Evolutionary conservation across 1,140 invertebrate species (phyloP).

Genomic region (Papilio glaucus): DNA sequence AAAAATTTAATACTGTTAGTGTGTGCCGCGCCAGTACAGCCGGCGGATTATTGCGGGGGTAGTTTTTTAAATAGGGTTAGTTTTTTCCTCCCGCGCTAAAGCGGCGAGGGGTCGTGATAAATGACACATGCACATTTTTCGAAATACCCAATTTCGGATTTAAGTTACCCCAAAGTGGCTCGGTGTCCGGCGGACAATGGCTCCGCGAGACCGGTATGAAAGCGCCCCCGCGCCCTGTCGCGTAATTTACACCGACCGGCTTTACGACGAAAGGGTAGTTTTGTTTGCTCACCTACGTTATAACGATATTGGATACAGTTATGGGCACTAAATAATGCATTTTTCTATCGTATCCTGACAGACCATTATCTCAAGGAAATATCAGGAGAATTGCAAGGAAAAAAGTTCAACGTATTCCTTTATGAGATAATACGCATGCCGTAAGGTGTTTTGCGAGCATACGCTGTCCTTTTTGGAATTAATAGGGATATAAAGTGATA

Average conservation of each 20-base stretch:
- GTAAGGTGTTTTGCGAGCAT: background rate
- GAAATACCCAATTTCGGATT: conserved; percentile 85
- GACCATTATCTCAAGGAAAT: conserved; percentile 62
- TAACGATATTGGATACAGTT: conserved; percentile 65
- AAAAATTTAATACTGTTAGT: conserved; percentile 82
- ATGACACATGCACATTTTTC: conserved; percentile 84
- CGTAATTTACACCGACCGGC: conserved; percentile 72
- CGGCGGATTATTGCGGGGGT: conserved; percentile 72
- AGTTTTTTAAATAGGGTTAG: conserved; percentile 82
- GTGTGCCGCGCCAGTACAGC: conserved; percentile 62
- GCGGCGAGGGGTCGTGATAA: conserved; percentile 78
- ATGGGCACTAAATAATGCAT: conserved; percentile 76
- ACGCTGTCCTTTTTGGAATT: background rate
- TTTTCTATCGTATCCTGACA: conserved; percentile 63
- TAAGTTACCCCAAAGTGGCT: conserved; percentile 84
- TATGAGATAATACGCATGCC: conserved; percentile 45
- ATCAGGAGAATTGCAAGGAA: conserved; percentile 58
- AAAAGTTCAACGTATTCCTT: conserved; percentile 46
- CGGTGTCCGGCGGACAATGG: conserved; percentile 73
- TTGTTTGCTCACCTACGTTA: conserved; percentile 57
- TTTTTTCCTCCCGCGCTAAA: conserved; percentile 62
- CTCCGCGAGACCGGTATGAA: conserved; percentile 47
- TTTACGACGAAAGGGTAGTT: conserved; percentile 65
- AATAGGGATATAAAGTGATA: background rate
- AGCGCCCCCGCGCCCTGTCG: conserved; percentile 55